A percentile compares a stretch with the other conserved stretches of the same genome.
These are phyloP conservation scores for Eupithecia tripunctaria DNA, from an alignment of 2,888 invertebrate genomes.

Conservation along the genomic window DNA sequence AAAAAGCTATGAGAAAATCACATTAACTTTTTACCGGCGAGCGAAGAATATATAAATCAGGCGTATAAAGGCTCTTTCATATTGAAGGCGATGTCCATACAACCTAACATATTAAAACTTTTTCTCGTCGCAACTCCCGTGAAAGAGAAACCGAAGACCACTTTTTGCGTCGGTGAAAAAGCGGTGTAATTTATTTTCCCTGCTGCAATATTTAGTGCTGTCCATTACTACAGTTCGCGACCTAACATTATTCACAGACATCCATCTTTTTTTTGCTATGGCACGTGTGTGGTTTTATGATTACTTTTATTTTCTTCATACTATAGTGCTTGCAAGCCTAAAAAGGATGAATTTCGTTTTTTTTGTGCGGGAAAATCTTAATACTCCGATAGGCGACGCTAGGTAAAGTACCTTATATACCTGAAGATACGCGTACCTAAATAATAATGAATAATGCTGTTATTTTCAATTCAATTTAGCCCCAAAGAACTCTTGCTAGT, in stretches of 20 bases:
- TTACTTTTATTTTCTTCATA: slow-evolving; percentile 63
- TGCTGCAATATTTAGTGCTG: slow-evolving; percentile 84
- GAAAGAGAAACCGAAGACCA: slow-evolving; percentile 77
- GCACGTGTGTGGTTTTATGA: slow-evolving; percentile 72
- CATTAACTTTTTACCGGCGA: slow-evolving; percentile 10
- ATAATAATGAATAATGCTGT: background rate
- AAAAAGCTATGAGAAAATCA: slow-evolving; percentile 38
- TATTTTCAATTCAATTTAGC: background rate
- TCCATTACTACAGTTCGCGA: slow-evolving; percentile 84
- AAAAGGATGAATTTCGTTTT: background rate
- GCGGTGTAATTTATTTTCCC: slow-evolving; percentile 82
- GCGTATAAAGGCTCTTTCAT: slow-evolving; percentile 25
- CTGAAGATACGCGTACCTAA: background rate
- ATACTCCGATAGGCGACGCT: background rate
- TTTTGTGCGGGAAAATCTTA: background rate
- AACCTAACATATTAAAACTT: slow-evolving; percentile 75
- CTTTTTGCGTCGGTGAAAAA: slow-evolving; percentile 82
- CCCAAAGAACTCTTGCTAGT: background rate
- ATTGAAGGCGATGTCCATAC: slow-evolving; percentile 45
- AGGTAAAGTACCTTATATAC: background rate
- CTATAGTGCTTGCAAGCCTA: background rate
- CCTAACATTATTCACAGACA: slow-evolving; percentile 82
- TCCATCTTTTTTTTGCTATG: slow-evolving; percentile 78
- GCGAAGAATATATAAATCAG: slow-evolving; percentile 32
- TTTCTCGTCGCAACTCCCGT: slow-evolving; percentile 66